Percentiles rank a stretch among this genome's conserved stretches.
Evolutionary conservation across 2,797 vertebrate genomes (phyloP).

Genomic region (Falco berigora): DNA sequence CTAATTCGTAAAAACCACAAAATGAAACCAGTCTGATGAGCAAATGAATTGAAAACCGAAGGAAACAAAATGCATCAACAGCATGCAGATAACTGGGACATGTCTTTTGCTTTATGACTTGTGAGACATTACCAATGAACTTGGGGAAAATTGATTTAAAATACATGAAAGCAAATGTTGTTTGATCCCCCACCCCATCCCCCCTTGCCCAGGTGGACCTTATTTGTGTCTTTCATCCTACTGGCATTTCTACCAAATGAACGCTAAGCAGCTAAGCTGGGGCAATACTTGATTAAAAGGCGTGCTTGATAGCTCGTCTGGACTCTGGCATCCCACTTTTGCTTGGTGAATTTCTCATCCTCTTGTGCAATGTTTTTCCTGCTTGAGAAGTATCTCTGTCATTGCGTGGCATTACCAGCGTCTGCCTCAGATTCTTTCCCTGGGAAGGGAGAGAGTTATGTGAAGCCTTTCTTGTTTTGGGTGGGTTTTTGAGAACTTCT

Average conservation of each 20-base stretch:
- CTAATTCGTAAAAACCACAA: neutral
- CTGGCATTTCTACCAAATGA: neutral
- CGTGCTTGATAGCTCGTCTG: accelerated
- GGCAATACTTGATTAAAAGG: neutral
- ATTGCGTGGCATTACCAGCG: accelerated
- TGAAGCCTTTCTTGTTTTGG: neutral
- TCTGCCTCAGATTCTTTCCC: accelerated
- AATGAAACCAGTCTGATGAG: neutral
- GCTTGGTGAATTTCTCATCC: neutral
- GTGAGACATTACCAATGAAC: neutral
- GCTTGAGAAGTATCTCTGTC: neutral
- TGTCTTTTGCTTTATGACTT: neutral
- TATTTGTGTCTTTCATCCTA: neutral
- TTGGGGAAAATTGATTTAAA: neutral
- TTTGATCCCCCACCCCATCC: neutral
- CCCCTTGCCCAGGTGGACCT: neutral
- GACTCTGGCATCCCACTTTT: too few species aligned
- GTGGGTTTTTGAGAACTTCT: neutral
- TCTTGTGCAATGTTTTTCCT: neutral
- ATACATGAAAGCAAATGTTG: neutral
- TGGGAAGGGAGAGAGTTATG: neutral
- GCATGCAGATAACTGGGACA: neutral
- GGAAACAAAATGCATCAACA: neutral
- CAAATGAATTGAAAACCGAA: neutral
- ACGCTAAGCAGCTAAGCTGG: neutral